Evolutionary conservation across 2,113 vertebrate species (phyloP), one percentile per base, ranked within the genome.

Genomic region (Camelus dromedarius): DNA sequence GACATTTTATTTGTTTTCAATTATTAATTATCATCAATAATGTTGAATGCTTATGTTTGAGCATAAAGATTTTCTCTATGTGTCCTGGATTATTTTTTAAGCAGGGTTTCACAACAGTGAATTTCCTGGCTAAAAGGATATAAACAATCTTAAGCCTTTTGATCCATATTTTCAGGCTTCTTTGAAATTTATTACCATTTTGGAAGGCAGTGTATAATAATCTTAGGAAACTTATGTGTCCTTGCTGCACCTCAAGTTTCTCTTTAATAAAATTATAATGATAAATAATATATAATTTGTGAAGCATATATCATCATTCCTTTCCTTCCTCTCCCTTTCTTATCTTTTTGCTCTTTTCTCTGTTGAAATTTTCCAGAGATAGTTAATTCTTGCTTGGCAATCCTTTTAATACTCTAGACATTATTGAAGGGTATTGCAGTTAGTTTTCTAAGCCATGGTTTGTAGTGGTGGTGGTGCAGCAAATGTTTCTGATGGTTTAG

Each of bases 41-140:
- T 38, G 4, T 64, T 62, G 54, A 79, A 26, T 83, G 24, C 76
- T 18, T 69, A 56, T 22, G 2, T 70, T 92, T 72, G 46, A 32
- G 14, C 42, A 46, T 87, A 70, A 89, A 88, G 2, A 1, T 67
- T 89, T 92, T 69, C 2, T 22, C 18, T 19, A 4, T 82, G 3
- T 95, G 30, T 54, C 82, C 62, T 35, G 19, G 11, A 79, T 72
- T 96, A 56, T 11, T 48, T 82, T 96, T 89, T 83, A 95, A 62
- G 19, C 22, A 16, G 70, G 28, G 5, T 80, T 73, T 70, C 46
- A 42, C 15, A 52, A 50, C 24, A 82, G 15, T 72, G 46, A 64
- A 48, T 62, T 69, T 88, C 54, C 28, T 75, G n/a, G n/a, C 14
- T 48, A 76, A 94, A 38, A 76, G 16, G 10, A 2, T 82, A 19